Evolutionary conservation across 2,797 vertebrate species (phyloP).

Genomic region (Pangasius sanitwongsei): DNA sequence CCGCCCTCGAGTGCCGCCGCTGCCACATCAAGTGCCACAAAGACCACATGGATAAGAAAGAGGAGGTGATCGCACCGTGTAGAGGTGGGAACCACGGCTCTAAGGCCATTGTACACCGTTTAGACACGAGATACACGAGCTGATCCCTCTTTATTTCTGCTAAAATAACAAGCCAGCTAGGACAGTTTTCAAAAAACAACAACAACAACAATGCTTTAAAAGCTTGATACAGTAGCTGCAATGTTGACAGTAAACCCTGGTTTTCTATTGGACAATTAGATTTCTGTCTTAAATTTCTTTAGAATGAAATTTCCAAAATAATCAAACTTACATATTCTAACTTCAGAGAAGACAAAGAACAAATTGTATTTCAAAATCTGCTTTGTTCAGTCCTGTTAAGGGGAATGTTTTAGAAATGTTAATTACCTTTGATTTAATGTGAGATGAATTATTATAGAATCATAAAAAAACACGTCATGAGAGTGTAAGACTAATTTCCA

Average conservation of each 20-base stretch:
- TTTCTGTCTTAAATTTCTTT: no score
- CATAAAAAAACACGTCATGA: not conserved
- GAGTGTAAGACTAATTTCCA: not conserved
- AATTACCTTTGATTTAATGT: no score
- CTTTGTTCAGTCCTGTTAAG: no score
- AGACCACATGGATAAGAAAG: constrained; percentile 89
- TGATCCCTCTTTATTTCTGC: not conserved
- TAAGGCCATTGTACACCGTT: not conserved
- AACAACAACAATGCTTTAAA: not conserved
- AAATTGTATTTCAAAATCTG: not conserved
- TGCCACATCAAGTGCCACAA: constrained; percentile 91
- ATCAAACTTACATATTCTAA: no score
- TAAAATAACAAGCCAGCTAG: not conserved
- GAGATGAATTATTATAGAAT: no score
- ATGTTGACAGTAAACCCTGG: not conserved
- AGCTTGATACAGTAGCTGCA: not conserved
- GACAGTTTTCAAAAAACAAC: not conserved
- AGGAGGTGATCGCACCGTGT: constrained; percentile 87
- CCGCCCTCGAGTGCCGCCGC: constrained; percentile 85
- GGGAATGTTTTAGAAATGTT: no score
- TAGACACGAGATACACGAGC: not conserved
- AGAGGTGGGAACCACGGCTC: constrained; percentile 70
- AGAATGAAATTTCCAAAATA: no score
- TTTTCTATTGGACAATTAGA: no score
- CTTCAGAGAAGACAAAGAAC: no score